A percentile compares a stretch with the other conserved stretches of the same genome.
Conservation (phyloP, 2,797 vertebrate genomes). For the Lagocephalus sceleratus region DNA sequence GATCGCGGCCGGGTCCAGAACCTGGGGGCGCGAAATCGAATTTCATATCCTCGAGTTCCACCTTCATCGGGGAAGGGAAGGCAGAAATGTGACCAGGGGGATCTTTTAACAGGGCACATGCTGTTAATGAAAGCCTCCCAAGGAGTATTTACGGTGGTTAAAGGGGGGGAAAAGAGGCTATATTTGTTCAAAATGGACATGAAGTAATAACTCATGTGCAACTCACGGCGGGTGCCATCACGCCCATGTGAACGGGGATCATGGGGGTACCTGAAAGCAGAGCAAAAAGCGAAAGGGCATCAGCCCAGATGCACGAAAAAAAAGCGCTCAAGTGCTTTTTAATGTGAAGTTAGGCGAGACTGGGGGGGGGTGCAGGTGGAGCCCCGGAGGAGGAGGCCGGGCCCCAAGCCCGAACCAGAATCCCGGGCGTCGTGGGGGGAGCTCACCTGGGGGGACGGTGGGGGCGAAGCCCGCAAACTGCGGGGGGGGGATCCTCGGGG, state of each 20-base stretch:
- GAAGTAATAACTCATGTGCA: background rate
- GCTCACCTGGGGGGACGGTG: slow-evolving; percentile 79
- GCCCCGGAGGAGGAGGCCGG: too few relatives aligned
- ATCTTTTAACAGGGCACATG: too few relatives aligned
- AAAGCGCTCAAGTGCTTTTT: too few relatives aligned
- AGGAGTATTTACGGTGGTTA: too few relatives aligned
- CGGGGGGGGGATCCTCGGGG: slow-evolving; percentile 93
- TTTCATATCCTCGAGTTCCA: background rate
- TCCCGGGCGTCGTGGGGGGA: too few relatives aligned
- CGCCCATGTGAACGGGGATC: slow-evolving; percentile 98
- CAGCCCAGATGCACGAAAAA: too few relatives aligned
- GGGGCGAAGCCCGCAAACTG: slow-evolving; percentile 92
- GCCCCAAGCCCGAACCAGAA: too few relatives aligned
- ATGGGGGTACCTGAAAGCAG: slow-evolving; percentile 87
- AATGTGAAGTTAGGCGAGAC: too few relatives aligned
- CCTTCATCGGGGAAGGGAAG: background rate
- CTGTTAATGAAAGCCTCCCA: background rate
- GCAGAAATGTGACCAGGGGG: too few relatives aligned
- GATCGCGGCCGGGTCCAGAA: slow-evolving; percentile 88
- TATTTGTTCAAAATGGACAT: too few relatives aligned
- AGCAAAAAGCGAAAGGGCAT: slow-evolving; percentile 9
- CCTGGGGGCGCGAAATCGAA: slow-evolving; percentile 41
- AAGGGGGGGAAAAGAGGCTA: too few relatives aligned
- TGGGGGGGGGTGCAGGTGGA: too few relatives aligned
- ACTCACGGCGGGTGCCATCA: slow-evolving; percentile 90